Conservation (phyloP, 2,888 invertebrate species). For the Pardosa pseudoannulata region DNA sequence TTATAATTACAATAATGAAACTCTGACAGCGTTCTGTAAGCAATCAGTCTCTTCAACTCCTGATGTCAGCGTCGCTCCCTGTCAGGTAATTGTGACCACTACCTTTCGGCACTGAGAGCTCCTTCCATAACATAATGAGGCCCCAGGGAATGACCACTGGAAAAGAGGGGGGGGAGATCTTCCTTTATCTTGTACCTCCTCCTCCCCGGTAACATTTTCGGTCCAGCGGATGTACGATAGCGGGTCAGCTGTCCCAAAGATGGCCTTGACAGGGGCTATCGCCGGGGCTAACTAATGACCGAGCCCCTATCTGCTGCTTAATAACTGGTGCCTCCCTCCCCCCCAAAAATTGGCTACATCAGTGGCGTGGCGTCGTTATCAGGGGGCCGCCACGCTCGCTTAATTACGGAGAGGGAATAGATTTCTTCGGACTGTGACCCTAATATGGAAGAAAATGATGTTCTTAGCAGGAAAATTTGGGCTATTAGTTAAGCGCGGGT, state of each 20-base stretch:
- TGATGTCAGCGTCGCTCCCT: constrained; percentile 10
- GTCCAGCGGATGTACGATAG: constrained; percentile 30
- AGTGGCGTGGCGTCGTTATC: constrained; percentile 61
- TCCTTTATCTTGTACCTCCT: constrained; percentile 6
- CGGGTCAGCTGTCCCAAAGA: constrained; percentile 60
- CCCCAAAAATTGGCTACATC: constrained; percentile 68
- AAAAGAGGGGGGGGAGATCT: background rate
- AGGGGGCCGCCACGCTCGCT: constrained; percentile 61
- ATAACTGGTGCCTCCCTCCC: constrained; percentile 39
- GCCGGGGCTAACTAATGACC: constrained; percentile 65
- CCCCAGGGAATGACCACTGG: constrained; percentile 1
- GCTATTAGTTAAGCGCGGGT: background rate
- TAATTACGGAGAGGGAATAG: constrained; percentile 51
- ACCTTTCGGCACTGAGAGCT: background rate
- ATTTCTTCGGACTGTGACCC: constrained; percentile 46
- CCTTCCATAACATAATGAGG: constrained; percentile 67
- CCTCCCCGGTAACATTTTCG: background rate
- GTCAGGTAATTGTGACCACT: constrained; percentile 50
- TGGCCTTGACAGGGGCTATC: constrained; percentile 65
- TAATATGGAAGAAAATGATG: constrained; percentile 31
- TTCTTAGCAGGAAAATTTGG: constrained; percentile 9
- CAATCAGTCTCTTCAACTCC: background rate
- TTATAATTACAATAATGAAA: no score
- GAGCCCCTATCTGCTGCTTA: constrained; percentile 64
- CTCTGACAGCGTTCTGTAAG: background rate